Percentiles rank a stretch among this genome's conserved stretches.
phyloP scores from a whole-genome alignment of 2,888 invertebrate genomes.

The Penaeus monodon region DNA sequence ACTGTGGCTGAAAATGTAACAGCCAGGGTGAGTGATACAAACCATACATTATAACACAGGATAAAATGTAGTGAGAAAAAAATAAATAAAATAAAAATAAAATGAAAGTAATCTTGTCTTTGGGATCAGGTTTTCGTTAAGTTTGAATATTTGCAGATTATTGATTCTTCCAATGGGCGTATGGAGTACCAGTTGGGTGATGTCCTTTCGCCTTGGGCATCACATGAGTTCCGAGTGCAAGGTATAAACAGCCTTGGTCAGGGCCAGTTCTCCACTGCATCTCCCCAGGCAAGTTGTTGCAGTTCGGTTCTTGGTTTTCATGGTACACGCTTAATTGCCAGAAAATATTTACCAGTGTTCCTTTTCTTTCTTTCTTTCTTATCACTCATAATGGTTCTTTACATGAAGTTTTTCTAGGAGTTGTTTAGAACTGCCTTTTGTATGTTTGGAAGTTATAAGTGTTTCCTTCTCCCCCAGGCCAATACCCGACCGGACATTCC shows the following conservation, averaged over 20 bases:
- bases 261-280: slow-evolving; percentile 66
- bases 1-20: slow-evolving; percentile 76
- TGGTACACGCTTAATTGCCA: too few relatives aligned
- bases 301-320: too few relatives aligned
- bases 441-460: not conserved
- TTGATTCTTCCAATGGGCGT: slow-evolving; percentile 56
- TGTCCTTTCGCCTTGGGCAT: slow-evolving; percentile 86
- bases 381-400: too few relatives aligned
- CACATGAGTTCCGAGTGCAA: slow-evolving; percentile 89
- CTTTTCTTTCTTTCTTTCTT: too few relatives aligned
- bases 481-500: slow-evolving; percentile 86
- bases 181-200: slow-evolving; percentile 74
- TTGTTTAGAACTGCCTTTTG: too few relatives aligned
- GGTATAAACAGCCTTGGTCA: slow-evolving; percentile 80
- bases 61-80: not conserved
- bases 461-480: slow-evolving; percentile 82
- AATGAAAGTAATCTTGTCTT: too few relatives aligned
- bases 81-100: too few relatives aligned
- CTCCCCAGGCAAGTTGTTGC: slow-evolving; percentile 60
- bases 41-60: slow-evolving; percentile 26
- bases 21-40: slow-evolving; percentile 54
- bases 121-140: too few relatives aligned
- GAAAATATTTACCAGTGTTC: too few relatives aligned
- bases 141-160: slow-evolving; percentile 66
- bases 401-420: too few relatives aligned